These are phyloP conservation scores for Amblyteles armatorius DNA, from an alignment of 2,888 invertebrate species.

Conservation along the genomic window DNA sequence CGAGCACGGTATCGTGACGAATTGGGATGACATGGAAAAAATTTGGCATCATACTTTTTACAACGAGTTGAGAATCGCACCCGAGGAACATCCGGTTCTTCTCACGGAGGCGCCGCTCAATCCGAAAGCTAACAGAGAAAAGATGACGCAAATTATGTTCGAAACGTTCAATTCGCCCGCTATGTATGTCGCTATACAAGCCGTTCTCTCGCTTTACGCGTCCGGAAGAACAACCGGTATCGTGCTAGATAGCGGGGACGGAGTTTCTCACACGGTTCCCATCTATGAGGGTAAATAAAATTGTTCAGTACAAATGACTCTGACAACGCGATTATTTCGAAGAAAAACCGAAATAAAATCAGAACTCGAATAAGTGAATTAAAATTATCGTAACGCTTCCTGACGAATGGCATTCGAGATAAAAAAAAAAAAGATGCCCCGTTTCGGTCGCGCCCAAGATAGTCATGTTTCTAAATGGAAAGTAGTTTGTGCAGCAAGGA, in stretches of 20 bases:
- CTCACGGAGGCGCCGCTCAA: conserved; percentile 93
- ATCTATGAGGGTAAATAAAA: conserved; percentile 85
- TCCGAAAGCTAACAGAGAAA: conserved; percentile 92
- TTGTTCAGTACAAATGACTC: background rate
- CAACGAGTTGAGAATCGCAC: conserved; percentile 92
- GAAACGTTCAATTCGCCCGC: conserved; percentile 87
- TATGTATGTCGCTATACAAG: conserved; percentile 85
- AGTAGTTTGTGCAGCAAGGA: conserved; percentile 62
- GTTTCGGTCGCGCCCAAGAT: conserved; percentile 38
- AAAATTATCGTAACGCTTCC: background rate
- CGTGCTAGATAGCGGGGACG: conserved; percentile 86
- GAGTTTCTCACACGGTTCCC: conserved; percentile 85
- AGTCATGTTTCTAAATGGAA: conserved; percentile 62
- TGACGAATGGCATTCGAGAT: background rate
- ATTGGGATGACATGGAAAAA: conserved; percentile 96
- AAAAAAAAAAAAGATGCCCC: conserved; percentile 35
- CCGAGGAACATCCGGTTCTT: conserved; percentile 92
- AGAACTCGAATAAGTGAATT: background rate
- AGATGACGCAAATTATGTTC: conserved; percentile 90
- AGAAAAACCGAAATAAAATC: background rate
- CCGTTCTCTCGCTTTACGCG: conserved; percentile 85
- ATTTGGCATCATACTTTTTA: conserved; percentile 95
- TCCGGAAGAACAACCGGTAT: conserved; percentile 86
- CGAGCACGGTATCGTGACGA: conserved; percentile 91
- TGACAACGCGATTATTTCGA: background rate